phyloP scores from a whole-genome alignment of 2,113 vertebrate species.

The Symphodus melops region DNA sequence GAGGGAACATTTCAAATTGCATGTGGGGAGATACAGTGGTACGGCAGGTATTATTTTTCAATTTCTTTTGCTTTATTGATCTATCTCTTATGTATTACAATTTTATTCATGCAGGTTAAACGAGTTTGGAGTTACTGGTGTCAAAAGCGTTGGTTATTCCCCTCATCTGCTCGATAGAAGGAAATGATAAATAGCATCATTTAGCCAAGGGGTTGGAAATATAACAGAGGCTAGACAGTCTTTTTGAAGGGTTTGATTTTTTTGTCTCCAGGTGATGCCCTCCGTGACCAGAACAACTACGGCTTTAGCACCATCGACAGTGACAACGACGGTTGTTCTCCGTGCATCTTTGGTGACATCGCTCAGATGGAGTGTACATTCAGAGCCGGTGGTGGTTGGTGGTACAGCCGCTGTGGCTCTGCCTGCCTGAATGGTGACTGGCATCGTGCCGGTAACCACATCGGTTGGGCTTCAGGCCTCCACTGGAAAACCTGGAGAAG shows the following conservation, averaged over 20 bases:
- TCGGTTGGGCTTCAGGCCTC: conserved; percentile 72
- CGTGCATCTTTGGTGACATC: conserved; percentile 65
- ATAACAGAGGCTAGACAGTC: no score
- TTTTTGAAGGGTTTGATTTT: no score
- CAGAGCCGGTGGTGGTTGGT: conserved; percentile 59
- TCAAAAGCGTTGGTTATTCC: no score
- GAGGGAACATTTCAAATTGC: conserved; percentile 59
- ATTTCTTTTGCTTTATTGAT: neutral
- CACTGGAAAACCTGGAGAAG: conserved; percentile 79
- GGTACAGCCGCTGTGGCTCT: conserved; percentile 78
- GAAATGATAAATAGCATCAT: no score
- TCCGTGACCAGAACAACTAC: conserved; percentile 73
- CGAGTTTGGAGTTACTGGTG: no score
- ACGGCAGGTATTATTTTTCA: conserved; percentile 69
- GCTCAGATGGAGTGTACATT: neutral
- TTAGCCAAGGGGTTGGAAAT: no score
- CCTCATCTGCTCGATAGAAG: no score
- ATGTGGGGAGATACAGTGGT: conserved; percentile 69
- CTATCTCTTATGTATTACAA: no score
- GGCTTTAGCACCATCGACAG: conserved; percentile 77
- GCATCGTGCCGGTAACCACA: conserved; percentile 53
- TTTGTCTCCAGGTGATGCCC: conserved; percentile 64
- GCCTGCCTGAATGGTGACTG: conserved; percentile 70
- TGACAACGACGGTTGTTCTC: conserved; percentile 71
- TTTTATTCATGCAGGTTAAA: no score